phyloP scores from a whole-genome alignment of 2,888 invertebrate species.

The Leucozona laternaria region DNA sequence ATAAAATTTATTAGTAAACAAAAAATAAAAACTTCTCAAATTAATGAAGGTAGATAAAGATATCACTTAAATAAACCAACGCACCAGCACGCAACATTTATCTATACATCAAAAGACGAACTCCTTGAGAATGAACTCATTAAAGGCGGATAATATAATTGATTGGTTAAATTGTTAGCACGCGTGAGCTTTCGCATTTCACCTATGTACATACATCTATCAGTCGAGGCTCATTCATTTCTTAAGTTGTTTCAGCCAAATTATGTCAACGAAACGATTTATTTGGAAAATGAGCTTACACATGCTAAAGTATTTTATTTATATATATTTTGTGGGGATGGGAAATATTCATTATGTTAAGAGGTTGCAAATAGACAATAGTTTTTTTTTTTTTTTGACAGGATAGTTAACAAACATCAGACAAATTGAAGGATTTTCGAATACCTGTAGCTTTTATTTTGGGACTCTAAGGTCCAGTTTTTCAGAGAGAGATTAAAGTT shows the following conservation, averaged over 20 bases:
- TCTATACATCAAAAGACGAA: neutral
- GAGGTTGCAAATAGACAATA: no score
- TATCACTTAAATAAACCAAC: slow-evolving; percentile 13
- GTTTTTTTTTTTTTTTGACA: no score
- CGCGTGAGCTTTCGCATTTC: slow-evolving; percentile 8
- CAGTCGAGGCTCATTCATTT: neutral
- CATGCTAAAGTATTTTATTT: neutral
- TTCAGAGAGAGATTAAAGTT: no score
- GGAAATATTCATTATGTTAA: no score
- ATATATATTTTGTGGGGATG: neutral
- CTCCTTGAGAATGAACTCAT: slow-evolving; percentile 7
- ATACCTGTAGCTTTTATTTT: no score
- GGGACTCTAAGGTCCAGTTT: no score
- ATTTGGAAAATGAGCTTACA: neutral
- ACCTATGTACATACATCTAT: neutral
- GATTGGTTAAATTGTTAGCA: slow-evolving; percentile 13
- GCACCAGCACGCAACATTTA: slow-evolving; percentile 6
- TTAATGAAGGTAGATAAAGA: slow-evolving; percentile 4
- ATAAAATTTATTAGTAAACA: neutral
- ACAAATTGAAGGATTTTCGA: no score
- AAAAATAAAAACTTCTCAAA: neutral
- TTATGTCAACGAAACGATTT: slow-evolving; percentile 9
- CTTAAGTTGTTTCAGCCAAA: neutral
- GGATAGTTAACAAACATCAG: no score
- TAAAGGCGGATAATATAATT: slow-evolving; percentile 1